Percentiles rank a stretch among this genome's conserved stretches.
Evolutionary conservation across 2,113 vertebrate genomes (phyloP).

Genomic region (Clupea harengus): DNA sequence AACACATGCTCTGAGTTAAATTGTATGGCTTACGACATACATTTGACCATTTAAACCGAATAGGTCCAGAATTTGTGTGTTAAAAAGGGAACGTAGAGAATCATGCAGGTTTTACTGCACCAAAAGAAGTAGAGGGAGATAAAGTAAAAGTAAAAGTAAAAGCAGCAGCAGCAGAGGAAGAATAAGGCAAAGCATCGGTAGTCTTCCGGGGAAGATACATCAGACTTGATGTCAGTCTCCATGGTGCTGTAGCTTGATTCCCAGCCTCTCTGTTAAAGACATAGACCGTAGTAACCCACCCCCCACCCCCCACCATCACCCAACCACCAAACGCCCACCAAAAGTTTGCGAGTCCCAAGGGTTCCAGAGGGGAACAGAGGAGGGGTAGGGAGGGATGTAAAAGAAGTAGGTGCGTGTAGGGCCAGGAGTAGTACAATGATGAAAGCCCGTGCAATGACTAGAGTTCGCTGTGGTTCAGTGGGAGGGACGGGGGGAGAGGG

Average conservation of each 20-base stretch:
- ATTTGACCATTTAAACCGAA: neutral
- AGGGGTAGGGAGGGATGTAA: constrained; percentile 41
- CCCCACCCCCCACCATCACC: neutral
- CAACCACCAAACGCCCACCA: neutral
- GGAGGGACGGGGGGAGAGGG: neutral
- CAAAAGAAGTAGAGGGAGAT: neutral
- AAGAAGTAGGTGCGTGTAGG: constrained; percentile 29
- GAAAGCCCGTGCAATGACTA: constrained; percentile 62
- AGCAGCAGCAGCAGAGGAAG: neutral
- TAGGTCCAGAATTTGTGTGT: neutral
- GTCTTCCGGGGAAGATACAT: neutral
- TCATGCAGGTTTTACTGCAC: neutral
- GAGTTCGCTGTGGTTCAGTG: neutral
- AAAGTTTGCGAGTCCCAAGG: constrained; percentile 1
- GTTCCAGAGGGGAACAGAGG: neutral
- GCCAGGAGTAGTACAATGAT: constrained; percentile 53
- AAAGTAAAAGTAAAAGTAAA: neutral
- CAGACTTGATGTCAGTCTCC: neutral
- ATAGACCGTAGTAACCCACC: neutral
- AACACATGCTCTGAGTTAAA: neutral
- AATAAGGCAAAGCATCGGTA: neutral
- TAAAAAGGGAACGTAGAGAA: neutral
- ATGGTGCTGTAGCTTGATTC: neutral
- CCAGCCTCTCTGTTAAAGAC: neutral
- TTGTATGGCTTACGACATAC: neutral